phyloP scores from a whole-genome alignment of 2,888 invertebrate genomes.

The Microplitis manilae region DNA sequence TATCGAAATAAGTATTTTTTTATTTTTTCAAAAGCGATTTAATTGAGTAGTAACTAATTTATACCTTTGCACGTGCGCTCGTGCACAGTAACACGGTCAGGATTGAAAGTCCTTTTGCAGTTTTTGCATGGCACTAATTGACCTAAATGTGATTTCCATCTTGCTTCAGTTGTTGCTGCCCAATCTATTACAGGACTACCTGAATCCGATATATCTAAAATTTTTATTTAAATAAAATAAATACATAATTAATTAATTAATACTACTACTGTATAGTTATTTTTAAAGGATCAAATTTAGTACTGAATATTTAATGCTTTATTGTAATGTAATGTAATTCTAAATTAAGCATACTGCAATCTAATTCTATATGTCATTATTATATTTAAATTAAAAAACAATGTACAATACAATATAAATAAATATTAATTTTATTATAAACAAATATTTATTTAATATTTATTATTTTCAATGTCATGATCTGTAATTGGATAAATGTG shows the following conservation, averaged over 20 bases:
- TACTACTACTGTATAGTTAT: too few species aligned
- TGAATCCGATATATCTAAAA: conserved; percentile 52
- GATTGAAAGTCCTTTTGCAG: conserved; percentile 78
- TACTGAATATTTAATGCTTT: too few species aligned
- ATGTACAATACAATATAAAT: too few species aligned
- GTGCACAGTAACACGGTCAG: conserved; percentile 76
- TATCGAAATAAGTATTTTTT: neutral
- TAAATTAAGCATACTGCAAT: too few species aligned
- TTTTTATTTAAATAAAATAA: neutral
- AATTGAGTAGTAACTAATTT: conserved; percentile 37
- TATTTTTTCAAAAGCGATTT: too few species aligned
- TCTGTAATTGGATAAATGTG: neutral
- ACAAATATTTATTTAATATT: too few species aligned
- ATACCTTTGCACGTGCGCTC: conserved; percentile 74
- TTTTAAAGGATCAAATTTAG: too few species aligned
- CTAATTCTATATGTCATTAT: too few species aligned
- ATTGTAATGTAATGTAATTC: too few species aligned
- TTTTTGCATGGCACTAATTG: conserved; percentile 75
- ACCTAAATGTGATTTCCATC: conserved; percentile 73
- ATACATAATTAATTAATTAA: too few species aligned
- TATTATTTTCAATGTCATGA: neutral
- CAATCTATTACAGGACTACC: conserved; percentile 58
- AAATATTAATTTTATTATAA: too few species aligned
- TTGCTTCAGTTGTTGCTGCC: conserved; percentile 69
- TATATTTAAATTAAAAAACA: too few species aligned